Base-by-base conservation (phyloP, 2,797 vertebrate species). In the Chelidonichthys spinosus region DNA sequence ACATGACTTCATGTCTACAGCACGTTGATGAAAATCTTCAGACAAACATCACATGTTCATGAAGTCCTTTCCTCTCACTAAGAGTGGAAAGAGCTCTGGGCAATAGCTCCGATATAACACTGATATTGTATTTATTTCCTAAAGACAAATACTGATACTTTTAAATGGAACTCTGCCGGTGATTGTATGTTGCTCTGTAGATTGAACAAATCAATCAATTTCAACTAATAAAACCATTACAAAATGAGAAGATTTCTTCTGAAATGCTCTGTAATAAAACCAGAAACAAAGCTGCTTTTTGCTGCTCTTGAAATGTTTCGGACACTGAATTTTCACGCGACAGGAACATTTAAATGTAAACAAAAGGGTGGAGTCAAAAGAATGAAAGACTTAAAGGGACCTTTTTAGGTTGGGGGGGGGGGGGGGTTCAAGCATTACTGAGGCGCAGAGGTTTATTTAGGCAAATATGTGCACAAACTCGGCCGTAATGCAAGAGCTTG, bases 401-500 rank as follows among this genome's bases (percentile, higher is more conserved):
- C 5, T 52, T 25, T 59, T 40, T 43, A 4, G 1, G 3, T 4
- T 7, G 2, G 3, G 1, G 55, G 35, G 9, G 13, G 43, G 32
- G 44, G 37, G 15, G 17, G 59, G 65, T 81, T 76, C 60, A 72
- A 72, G 77, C 73, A 69, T 43, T 47, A 58, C 50, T 32, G 50
- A 75, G 66, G 56, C 36, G 74, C 44, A 62, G 69, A 69, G 56
- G 68, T 84, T 87, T 70, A 81, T 65, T 82, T 72, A 90, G 89
- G 87, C 88, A 76, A 83, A 90, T 71, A 79, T 72, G 80, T 89
- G 92, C 92, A 90, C 92, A 93, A 90, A 86, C 92, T 88, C 92
- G 13, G 25, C 79, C 53, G 6, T 54, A 59, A 73, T 37, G 75
- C 82, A 78, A 60, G 88, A 93, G 90, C 82, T 79, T 74, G 90